Evolutionary conservation across 2,113 vertebrate species (phyloP).

Genomic region (Aptenodytes patagonicus): DNA sequence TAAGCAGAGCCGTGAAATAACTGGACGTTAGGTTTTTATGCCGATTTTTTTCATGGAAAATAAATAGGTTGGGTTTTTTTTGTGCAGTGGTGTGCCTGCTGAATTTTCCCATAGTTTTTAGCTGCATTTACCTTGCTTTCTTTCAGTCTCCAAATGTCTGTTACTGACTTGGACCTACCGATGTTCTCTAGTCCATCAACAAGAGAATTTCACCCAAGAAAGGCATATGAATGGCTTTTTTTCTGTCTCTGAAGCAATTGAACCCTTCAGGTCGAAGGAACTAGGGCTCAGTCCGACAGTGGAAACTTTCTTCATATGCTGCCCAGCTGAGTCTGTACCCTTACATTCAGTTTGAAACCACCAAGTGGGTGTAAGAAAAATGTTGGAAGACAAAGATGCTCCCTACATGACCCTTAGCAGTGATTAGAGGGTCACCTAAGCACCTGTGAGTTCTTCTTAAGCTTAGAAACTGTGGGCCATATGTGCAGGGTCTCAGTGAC

Average conservation of each 20-base stretch:
- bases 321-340: neutral
- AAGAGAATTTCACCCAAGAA: neutral
- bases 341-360: neutral
- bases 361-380: neutral
- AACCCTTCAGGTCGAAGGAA: neutral
- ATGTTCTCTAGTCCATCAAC: neutral
- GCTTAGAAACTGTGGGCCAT: neutral
- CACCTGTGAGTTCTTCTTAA: neutral
- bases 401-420: neutral
- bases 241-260: neutral
- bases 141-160: neutral
- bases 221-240: neutral
- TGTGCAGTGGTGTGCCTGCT: neutral
- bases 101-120: neutral
- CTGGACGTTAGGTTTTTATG: neutral
- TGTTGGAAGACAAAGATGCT: neutral
- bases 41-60: neutral
- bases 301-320: neutral
- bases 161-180: neutral
- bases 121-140: neutral
- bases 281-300: neutral
- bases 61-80: neutral
- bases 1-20: neutral
- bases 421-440: neutral
- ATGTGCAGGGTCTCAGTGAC: neutral